A percentile compares a stretch with the other conserved stretches of the same genome.
phyloP scores from a whole-genome alignment of 2,797 vertebrate genomes.

The Micromesistius poutassou region DNA sequence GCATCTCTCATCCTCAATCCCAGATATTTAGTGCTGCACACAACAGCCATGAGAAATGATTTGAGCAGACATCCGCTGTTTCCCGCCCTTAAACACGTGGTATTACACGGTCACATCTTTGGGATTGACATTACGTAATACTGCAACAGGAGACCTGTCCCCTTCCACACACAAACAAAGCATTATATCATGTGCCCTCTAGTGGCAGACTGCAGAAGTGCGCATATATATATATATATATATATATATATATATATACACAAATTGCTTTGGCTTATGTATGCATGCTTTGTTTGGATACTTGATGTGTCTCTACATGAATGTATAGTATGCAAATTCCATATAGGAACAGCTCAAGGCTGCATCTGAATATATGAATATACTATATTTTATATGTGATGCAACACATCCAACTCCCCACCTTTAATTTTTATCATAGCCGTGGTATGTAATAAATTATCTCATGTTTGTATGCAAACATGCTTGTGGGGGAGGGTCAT shows the following conservation, averaged over 20 bases:
- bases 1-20: neutral
- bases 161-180: constrained; percentile 16
- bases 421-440: neutral
- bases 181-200: constrained; percentile 46
- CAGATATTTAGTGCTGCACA: neutral
- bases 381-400: neutral
- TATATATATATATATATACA: neutral
- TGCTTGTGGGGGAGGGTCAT: neutral
- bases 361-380: too few relatives aligned
- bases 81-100: constrained; percentile 20
- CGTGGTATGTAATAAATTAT: neutral
- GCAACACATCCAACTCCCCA: neutral
- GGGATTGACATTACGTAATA: constrained; percentile 57
- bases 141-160: constrained; percentile 31
- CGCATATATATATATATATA: constrained; percentile 10
- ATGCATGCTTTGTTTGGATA: neutral
- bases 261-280: constrained; percentile 7
- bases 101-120: constrained; percentile 47
- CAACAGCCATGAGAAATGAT: neutral
- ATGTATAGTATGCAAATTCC: neutral
- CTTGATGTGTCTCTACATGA: neutral
- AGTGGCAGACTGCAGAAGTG: constrained; percentile 34
- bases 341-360: neutral
- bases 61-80: constrained; percentile 10
- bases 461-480: neutral